Conservation (phyloP, 2,888 invertebrate species). For the Tyria jacobaeae region DNA sequence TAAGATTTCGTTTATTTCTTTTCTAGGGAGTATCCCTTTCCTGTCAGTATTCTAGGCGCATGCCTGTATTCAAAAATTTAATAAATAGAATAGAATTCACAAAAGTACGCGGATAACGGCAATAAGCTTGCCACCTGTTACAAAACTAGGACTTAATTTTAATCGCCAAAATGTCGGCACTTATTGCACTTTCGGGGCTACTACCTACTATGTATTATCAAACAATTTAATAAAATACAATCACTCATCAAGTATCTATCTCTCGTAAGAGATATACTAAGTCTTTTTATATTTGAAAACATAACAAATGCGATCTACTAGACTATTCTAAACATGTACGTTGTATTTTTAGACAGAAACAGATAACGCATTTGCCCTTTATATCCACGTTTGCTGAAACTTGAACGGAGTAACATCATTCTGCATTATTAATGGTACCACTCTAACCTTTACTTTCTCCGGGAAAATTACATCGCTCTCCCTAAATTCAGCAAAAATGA, state of each 20-base stretch:
- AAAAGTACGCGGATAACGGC: too few relatives aligned
- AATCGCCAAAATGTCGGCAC: too few relatives aligned
- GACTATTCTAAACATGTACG: constrained; percentile 3
- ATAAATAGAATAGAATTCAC: too few relatives aligned
- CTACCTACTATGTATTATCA: too few relatives aligned
- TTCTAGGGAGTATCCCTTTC: too few relatives aligned
- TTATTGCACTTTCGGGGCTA: too few relatives aligned
- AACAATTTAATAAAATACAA: too few relatives aligned
- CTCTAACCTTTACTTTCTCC: constrained; percentile 18
- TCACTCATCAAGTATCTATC: neutral
- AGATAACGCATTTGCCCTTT: constrained; percentile 7
- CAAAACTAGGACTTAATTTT: too few relatives aligned
- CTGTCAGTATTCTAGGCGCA: too few relatives aligned
- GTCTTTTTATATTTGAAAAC: neutral
- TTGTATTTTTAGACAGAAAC: constrained; percentile 8
- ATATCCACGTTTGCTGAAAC: constrained; percentile 9
- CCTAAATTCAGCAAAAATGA: constrained; percentile 13
- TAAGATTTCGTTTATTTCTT: too few relatives aligned
- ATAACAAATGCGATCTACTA: neutral
- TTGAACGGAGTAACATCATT: constrained; percentile 16
- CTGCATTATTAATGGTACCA: constrained; percentile 22
- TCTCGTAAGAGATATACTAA: neutral
- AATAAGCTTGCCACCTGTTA: too few relatives aligned
- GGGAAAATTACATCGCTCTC: constrained; percentile 12
- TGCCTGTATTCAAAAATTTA: too few relatives aligned